These are phyloP conservation scores for Caenorhabditis drosophilae DNA, from an alignment of 2,888 invertebrate species.

Conservation along the genomic window DNA sequence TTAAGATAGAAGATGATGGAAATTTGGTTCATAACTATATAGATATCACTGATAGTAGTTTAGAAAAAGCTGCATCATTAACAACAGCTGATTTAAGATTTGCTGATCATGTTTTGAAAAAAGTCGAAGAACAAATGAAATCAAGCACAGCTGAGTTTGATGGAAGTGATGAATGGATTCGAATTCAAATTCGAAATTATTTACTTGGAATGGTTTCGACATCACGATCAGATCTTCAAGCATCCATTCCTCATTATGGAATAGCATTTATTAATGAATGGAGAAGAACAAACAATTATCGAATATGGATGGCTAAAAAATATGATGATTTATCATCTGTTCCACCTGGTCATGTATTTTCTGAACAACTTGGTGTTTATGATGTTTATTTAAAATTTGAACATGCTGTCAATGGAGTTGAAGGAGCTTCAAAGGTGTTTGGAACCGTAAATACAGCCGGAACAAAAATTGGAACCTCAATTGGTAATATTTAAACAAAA, in stretches of 20 bases:
- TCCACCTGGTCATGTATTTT: constrained; percentile 80
- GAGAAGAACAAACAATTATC: constrained; percentile 84
- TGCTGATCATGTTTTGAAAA: constrained; percentile 84
- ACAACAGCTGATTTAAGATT: constrained; percentile 94
- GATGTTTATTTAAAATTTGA: constrained; percentile 79
- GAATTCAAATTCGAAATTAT: constrained; percentile 81
- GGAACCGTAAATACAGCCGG: constrained; percentile 57
- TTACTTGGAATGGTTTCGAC: constrained; percentile 70
- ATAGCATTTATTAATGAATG: constrained; percentile 82
- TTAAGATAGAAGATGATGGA: constrained; percentile 77
- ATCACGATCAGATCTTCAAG: constrained; percentile 43
- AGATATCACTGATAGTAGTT: constrained; percentile 73
- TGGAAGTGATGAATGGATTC: constrained; percentile 94
- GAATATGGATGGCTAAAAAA: constrained; percentile 77
- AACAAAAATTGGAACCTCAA: constrained; percentile 49
- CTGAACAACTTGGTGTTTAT: constrained; percentile 88
- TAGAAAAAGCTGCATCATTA: constrained; percentile 81
- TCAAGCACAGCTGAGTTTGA: constrained; percentile 76
- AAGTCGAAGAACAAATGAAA: constrained; percentile 71
- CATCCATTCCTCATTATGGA: constrained; percentile 77
- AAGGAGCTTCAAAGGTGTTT: constrained; percentile 56
- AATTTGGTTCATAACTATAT: constrained; percentile 80
- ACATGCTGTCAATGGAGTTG: constrained; percentile 55
- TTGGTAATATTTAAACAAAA: constrained; percentile 9
- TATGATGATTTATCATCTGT: constrained; percentile 43